These are phyloP conservation scores for Magallana nippona DNA, from an alignment of 2,888 invertebrate genomes.

Conservation along the genomic window DNA sequence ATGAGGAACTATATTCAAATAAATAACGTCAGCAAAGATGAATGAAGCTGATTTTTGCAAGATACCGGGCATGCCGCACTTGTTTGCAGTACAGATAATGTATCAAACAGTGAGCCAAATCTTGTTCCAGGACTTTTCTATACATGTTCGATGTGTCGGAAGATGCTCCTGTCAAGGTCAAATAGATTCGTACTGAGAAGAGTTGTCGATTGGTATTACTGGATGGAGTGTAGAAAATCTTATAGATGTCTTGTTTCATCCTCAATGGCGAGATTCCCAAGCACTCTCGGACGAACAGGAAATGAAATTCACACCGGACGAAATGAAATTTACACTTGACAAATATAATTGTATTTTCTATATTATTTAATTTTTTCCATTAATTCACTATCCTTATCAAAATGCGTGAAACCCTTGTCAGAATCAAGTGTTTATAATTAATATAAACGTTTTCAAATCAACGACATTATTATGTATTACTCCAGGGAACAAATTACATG, in stretches of 20 bases:
- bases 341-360: not conserved
- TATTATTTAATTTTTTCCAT: not conserved
- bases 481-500: not conserved
- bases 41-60: conserved; percentile 1
- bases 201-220: not conserved
- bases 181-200: not conserved
- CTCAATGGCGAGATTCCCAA: not conserved
- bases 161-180: not conserved
- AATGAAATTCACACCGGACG: not conserved
- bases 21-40: conserved; percentile 9
- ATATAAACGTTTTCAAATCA: too few relatives aligned
- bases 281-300: not conserved
- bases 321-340: not conserved
- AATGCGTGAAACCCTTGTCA: too few relatives aligned
- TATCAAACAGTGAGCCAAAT: too few relatives aligned
- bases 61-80: not conserved
- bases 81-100: too few relatives aligned
- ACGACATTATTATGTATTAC: not conserved
- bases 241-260: not conserved
- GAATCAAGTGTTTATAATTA: too few relatives aligned
- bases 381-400: not conserved
- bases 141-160: not conserved
- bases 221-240: not conserved
- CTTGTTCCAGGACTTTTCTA: too few relatives aligned
- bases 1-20: conserved; percentile 4